Evolutionary conservation across 2,113 vertebrate genomes (phyloP).

Genomic region (Vicugna pacos): DNA sequence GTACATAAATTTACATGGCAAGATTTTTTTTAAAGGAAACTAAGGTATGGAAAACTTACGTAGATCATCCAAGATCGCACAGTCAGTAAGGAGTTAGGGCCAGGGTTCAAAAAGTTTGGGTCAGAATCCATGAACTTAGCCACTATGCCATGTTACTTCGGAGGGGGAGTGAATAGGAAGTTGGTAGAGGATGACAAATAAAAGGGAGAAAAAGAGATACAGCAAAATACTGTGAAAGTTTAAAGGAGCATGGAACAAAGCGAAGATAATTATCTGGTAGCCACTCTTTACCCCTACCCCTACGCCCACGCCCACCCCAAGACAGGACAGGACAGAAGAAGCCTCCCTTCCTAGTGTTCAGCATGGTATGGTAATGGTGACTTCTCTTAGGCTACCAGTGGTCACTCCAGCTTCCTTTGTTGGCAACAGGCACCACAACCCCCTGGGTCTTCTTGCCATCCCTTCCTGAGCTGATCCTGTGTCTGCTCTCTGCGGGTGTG

Average conservation of each 20-base stretch:
- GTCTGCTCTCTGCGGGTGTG: background rate
- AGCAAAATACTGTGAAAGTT: background rate
- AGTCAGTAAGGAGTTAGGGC: background rate
- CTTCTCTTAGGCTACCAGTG: constrained; percentile 60
- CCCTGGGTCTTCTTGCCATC: background rate
- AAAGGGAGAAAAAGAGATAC: background rate
- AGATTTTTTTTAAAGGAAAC: background rate
- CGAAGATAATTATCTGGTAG: background rate
- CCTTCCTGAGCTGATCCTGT: background rate
- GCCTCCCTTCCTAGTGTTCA: background rate
- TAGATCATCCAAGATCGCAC: background rate
- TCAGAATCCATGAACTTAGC: background rate
- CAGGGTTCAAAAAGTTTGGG: background rate
- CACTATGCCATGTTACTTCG: background rate
- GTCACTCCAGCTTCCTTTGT: constrained; percentile 20
- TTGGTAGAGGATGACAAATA: background rate
- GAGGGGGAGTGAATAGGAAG: background rate
- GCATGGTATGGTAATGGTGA: background rate
- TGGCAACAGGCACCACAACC: background rate
- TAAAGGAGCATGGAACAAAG: background rate
- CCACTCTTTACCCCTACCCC: background rate
- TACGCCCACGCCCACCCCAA: background rate
- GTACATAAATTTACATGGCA: background rate
- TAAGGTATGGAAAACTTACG: background rate
- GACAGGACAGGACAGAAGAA: background rate